Evolutionary conservation across 2,113 vertebrate species (phyloP).

Genomic region (Elachura formosa): DNA sequence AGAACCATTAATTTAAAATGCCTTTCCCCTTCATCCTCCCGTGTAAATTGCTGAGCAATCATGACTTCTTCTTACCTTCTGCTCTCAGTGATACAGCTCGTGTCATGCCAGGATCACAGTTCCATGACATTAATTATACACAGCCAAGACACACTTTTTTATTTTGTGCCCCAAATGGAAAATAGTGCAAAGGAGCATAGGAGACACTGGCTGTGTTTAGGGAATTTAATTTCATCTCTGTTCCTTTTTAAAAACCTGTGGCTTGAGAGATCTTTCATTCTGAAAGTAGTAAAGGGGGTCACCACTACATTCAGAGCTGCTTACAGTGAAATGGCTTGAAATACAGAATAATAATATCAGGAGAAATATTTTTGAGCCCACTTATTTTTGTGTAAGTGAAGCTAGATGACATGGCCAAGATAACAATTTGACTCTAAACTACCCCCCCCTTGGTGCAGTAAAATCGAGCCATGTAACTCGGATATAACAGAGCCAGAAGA

Average conservation of each 20-base stretch:
- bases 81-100: slow-evolving; percentile 54
- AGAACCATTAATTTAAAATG: slow-evolving; percentile 70
- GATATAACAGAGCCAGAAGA: background rate
- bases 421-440: background rate
- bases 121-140: slow-evolving; percentile 75
- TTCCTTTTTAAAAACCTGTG: background rate
- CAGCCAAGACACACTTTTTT: slow-evolving; percentile 43
- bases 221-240: slow-evolving; percentile 43
- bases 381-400: background rate
- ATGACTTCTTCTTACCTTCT: slow-evolving; percentile 68
- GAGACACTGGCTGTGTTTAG: background rate
- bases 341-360: background rate
- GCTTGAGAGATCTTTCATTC: slow-evolving; percentile 43
- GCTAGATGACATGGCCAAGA: background rate
- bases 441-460: background rate
- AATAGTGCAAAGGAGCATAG: slow-evolving; percentile 23
- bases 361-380: background rate
- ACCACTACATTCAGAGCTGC: background rate
- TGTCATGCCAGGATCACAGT: slow-evolving; percentile 65
- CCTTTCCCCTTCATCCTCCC: slow-evolving; percentile 44
- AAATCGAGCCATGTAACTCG: background rate
- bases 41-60: slow-evolving; percentile 71
- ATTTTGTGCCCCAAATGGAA: slow-evolving; percentile 35
- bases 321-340: slow-evolving; percentile 28
- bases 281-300: slow-evolving; percentile 42